Evolutionary conservation across 2,888 invertebrate species (phyloP), one percentile per base, ranked within the genome.

Genomic region (Bellardia pandia): DNA sequence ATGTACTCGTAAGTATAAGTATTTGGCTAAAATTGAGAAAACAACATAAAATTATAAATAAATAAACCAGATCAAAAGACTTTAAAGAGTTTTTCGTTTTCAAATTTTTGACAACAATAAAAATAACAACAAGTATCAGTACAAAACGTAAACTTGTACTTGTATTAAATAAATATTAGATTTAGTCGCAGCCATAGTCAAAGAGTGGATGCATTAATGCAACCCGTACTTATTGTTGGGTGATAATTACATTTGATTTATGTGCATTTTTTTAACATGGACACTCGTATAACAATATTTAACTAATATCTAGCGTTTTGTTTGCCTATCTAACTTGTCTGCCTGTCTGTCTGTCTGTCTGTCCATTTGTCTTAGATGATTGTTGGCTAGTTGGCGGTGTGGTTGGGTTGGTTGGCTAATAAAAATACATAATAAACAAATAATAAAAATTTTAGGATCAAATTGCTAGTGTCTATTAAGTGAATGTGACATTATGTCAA

Each of bases 161-260:
- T 23, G 6, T 68, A 60, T 78, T 74, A 68, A 84, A 60, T 69
- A 82, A 82, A 82, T 76, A 76, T 76, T 60, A 16, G 30, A 82
- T 82, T 75, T 76, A 68, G 56, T 48, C 4, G 9, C 23, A 56
- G 56, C 23, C 56, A 16, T 56, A 11, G 56, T 8, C 23, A 23
- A 2, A 16, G 7, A 13, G 30, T 13, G 11, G 1, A 33, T 0
- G 9, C 8, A 72, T 64, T n/a, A 79, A 48, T 64, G 71, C 48
- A 56, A 53, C 23, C 45, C 40, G 64, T 78, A 75, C 33, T 78
- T 83, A 79, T 64, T 64, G 75, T 58, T 62, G 53, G 71, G 85
- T 71, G 88, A 80, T 86, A 88, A 86, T 86, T 83, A 77, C 83
- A 77, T 86, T 82, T 86, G 88, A 88, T 88, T 88, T 88, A 88